Evolutionary conservation across 2,797 vertebrate genomes (phyloP).

Genomic region (Rhinella marina): DNA sequence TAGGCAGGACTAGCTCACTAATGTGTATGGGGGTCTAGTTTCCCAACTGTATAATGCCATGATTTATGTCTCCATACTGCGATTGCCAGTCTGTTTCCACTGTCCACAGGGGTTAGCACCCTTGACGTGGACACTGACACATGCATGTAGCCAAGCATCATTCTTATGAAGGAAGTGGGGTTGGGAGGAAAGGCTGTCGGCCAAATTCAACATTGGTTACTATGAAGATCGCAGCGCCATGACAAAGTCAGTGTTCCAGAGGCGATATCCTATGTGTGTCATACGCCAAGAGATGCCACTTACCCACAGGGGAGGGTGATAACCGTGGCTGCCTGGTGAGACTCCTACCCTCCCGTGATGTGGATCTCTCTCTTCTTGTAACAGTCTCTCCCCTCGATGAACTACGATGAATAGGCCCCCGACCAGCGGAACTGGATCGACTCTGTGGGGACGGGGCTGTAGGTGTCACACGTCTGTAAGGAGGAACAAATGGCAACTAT

Average conservation of each 20-base stretch:
- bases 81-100: too few relatives aligned
- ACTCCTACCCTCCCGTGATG: constrained; percentile 49
- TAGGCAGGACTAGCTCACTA: too few relatives aligned
- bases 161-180: too few relatives aligned
- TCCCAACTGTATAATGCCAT: too few relatives aligned
- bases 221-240: not conserved
- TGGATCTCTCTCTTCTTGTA: constrained; percentile 41
- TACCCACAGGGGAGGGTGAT: constrained; percentile 49
- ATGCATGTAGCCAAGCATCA: too few relatives aligned
- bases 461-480: constrained; percentile 74
- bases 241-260: not conserved
- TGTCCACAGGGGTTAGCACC: too few relatives aligned
- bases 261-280: not conserved
- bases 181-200: too few relatives aligned
- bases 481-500: not conserved
- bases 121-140: too few relatives aligned
- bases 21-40: too few relatives aligned
- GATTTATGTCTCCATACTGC: too few relatives aligned
- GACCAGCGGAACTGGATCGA: constrained; percentile 64
- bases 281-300: not conserved
- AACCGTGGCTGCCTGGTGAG: constrained; percentile 29
- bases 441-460: constrained; percentile 59
- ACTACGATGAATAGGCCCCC: constrained; percentile 27
- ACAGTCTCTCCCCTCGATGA: constrained; percentile 59
- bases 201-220: too few relatives aligned